Percentiles rank a stretch among this genome's conserved stretches.
These are phyloP conservation scores for Eulithis prunata DNA, from an alignment of 2,888 invertebrate species.

Conservation along the genomic window DNA sequence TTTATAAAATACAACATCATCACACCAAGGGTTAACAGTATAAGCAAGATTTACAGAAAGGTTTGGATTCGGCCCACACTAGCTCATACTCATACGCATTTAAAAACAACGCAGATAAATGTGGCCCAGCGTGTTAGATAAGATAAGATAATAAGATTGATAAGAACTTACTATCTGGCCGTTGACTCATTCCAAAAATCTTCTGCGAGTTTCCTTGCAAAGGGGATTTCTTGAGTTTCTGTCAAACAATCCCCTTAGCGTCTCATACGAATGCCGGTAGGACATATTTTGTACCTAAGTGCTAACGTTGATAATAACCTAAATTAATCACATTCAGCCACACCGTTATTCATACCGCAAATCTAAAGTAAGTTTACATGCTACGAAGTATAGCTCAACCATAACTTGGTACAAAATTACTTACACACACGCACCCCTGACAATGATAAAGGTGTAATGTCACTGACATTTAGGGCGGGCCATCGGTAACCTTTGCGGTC, in stretches of 20 bases:
- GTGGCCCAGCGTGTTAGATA: too few relatives aligned
- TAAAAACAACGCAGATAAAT: background rate
- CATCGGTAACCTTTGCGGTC: constrained; percentile 5
- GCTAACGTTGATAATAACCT: too few relatives aligned
- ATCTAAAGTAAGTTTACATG: background rate
- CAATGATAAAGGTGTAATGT: constrained; percentile 41
- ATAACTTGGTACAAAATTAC: constrained; percentile 39
- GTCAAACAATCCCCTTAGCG: too few relatives aligned
- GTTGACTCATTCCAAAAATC: too few relatives aligned
- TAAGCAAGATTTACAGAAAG: background rate
- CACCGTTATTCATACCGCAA: background rate
- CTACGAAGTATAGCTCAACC: background rate
- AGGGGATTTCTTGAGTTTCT: too few relatives aligned
- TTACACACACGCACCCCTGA: constrained; percentile 38
- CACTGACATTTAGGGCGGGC: constrained; percentile 31
- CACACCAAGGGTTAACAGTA: background rate
- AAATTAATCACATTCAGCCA: too few relatives aligned
- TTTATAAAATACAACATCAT: constrained; percentile 4
- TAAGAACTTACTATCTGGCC: too few relatives aligned
- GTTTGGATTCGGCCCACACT: background rate
- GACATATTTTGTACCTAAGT: too few relatives aligned
- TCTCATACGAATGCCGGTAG: too few relatives aligned
- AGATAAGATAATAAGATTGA: too few relatives aligned
- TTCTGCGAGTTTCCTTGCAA: too few relatives aligned
- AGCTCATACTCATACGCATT: background rate